Evolutionary conservation across 2,888 invertebrate species (phyloP), one percentile per base, ranked within the genome.

Genomic region (Elmis aenea): DNA sequence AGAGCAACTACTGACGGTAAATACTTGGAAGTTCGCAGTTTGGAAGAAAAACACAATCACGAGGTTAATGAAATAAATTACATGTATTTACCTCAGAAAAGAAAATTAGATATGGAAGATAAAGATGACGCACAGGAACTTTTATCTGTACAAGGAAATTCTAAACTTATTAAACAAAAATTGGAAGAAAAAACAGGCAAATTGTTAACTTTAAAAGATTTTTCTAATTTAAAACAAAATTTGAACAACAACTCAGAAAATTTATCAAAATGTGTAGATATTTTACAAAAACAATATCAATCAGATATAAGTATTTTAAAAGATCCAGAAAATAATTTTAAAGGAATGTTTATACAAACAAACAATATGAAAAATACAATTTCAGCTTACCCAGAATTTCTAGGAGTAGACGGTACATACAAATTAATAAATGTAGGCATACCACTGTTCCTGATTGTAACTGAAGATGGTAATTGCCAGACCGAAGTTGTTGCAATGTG

Each of bases 381-480:
- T 5, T 2, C 6, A 13, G 25, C 16, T 10, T 33, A 14, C 15
- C 26, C 33, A 2, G 26, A 26, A 20, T 33, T 33, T 18, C 4
- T 33, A 8, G 21, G 14, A n/a, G n/a, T 33, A 5, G 26, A 33
- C 11, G 33, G 10, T 3, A 30, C 22, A 2, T 32, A 32, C 9
- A 24, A 32, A 32, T 25, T 32, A 32, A 3, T 25, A 6, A 25
- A 24, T 6, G 10, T 25, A 15, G 32, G 32, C 5, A 12, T 32
- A 14, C 24, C 25, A 16, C 24, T 31, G 13, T 32, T 32, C 16
- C n/a, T 32, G 3, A 4, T 31, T 10, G 2, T 23, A 2, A 9
- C 23, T 3, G 31, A 31, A 31, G 23, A 31, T 10, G 13, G 23
- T 3, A 31, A 23, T 23, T 23, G 32, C 9, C 33, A 32, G 16